A percentile compares a stretch with the other conserved stretches of the same genome.
phyloP scores from a whole-genome alignment of 2,888 invertebrate species.

The Troglohyphantes excavatus region DNA sequence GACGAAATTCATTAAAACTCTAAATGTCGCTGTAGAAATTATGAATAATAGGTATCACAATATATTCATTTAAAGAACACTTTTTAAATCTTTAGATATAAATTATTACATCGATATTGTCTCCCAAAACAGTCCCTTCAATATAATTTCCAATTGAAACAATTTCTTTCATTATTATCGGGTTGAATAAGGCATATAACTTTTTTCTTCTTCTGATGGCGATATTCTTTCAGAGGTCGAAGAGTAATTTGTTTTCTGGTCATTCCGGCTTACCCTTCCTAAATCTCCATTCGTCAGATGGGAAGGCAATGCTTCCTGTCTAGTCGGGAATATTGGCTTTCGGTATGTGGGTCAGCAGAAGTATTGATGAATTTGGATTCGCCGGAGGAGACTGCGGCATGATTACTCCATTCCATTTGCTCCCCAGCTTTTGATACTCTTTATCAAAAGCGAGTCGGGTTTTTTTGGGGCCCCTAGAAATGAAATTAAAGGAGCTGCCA shows the following conservation, averaged over 20 bases:
- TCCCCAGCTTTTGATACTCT: not conserved
- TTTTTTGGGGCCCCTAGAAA: not conserved
- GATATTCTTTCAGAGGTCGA: not conserved
- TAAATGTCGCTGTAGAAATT: no score
- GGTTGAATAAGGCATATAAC: no score
- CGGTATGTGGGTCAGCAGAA: not conserved
- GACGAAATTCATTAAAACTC: no score
- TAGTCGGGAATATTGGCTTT: not conserved
- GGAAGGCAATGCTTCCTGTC: not conserved
- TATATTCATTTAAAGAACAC: no score
- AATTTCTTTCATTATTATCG: no score
- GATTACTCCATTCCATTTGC: not conserved
- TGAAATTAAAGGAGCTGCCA: not conserved
- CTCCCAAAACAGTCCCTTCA: no score
- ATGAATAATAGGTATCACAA: no score
- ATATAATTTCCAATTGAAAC: no score
- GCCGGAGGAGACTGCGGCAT: slow-evolving; percentile 2
- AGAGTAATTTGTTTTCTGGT: not conserved
- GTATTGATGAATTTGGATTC: slow-evolving; percentile 9
- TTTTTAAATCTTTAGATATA: no score
- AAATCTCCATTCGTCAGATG: not conserved
- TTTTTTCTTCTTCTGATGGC: not conserved
- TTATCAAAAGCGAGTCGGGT: not conserved
- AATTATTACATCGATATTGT: no score
- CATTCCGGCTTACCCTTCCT: not conserved